Evolutionary conservation across 2,888 invertebrate species (phyloP).

Genomic region (Heteromyza rotundicornis): DNA sequence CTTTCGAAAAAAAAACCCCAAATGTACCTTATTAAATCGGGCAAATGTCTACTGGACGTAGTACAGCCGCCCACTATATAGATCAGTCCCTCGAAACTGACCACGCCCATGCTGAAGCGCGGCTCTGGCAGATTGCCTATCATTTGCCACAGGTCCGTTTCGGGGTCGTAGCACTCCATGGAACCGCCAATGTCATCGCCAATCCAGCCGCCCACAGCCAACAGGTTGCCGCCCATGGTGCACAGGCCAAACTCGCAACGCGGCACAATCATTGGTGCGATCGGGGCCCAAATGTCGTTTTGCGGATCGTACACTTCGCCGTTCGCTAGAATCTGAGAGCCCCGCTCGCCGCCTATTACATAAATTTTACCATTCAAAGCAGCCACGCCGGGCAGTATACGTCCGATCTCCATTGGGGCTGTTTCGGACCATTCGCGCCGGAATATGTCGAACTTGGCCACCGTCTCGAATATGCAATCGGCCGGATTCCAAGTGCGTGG

Average conservation of each 20-base stretch:
- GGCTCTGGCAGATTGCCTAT: conserved; percentile 83
- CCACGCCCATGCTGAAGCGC: conserved; percentile 90
- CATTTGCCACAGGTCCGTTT: conserved; percentile 77
- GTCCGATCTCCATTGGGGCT: conserved; percentile 80
- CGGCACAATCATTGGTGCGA: conserved; percentile 79
- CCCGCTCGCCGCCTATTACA: conserved; percentile 90
- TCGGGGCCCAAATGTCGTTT: conserved; percentile 68
- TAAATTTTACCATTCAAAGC: conserved; percentile 84
- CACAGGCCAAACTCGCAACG: conserved; percentile 90
- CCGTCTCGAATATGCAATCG: conserved; percentile 83
- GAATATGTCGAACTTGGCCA: conserved; percentile 78
- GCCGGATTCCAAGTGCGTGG: conserved; percentile 76
- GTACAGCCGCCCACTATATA: conserved; percentile 93
- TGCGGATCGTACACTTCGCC: conserved; percentile 85
- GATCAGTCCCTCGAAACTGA: conserved; percentile 70
- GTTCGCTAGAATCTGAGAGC: conserved; percentile 85
- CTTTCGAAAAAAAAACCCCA: background rate
- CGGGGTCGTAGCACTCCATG: conserved; percentile 86
- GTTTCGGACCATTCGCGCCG: conserved; percentile 79
- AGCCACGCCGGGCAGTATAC: conserved; percentile 88
- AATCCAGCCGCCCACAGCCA: conserved; percentile 93
- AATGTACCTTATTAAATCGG: conserved; percentile 70
- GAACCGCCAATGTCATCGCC: conserved; percentile 89
- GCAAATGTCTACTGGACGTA: conserved; percentile 77
- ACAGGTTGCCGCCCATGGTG: conserved; percentile 80